Conservation (phyloP, 2,888 invertebrate genomes). For the Nymphalis urticae region DNA sequence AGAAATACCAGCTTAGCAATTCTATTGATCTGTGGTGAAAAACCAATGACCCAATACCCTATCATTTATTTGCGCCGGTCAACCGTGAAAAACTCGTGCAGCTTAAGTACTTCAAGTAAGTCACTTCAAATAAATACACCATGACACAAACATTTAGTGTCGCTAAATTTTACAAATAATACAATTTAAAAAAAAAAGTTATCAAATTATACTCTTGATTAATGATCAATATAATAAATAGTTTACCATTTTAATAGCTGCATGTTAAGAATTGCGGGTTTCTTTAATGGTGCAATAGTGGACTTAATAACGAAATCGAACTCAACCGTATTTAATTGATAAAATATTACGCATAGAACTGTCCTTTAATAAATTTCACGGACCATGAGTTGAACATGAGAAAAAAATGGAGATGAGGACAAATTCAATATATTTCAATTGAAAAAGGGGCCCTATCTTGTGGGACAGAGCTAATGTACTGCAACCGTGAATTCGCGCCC, state of each 20-base stretch:
- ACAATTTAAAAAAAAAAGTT: too few species aligned
- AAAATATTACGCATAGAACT: slow-evolving; percentile 70
- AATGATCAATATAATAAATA: neutral
- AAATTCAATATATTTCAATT: slow-evolving; percentile 69
- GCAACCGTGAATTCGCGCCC: slow-evolving; percentile 58
- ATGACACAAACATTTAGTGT: neutral
- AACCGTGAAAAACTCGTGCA: slow-evolving; percentile 41
- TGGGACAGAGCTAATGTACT: slow-evolving; percentile 62
- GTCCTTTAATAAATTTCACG: slow-evolving; percentile 74
- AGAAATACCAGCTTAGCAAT: slow-evolving; percentile 62
- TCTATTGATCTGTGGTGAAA: slow-evolving; percentile 63
- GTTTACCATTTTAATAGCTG: neutral
- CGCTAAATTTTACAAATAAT: neutral
- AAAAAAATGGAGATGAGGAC: slow-evolving; percentile 74
- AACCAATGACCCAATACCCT: slow-evolving; percentile 62
- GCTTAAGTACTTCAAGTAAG: slow-evolving; percentile 37
- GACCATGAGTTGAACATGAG: slow-evolving; percentile 65
- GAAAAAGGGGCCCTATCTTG: slow-evolving; percentile 52
- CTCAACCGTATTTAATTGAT: slow-evolving; percentile 73
- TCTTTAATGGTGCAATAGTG: slow-evolving; percentile 64
- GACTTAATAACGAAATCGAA: slow-evolving; percentile 65
- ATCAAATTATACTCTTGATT: too few species aligned
- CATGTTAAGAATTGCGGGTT: slow-evolving; percentile 59
- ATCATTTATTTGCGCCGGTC: slow-evolving; percentile 43
- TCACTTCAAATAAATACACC: slow-evolving; percentile 33